Evolutionary conservation across 2,797 vertebrate species (phyloP).

Genomic region (Trachurus trachurus): DNA sequence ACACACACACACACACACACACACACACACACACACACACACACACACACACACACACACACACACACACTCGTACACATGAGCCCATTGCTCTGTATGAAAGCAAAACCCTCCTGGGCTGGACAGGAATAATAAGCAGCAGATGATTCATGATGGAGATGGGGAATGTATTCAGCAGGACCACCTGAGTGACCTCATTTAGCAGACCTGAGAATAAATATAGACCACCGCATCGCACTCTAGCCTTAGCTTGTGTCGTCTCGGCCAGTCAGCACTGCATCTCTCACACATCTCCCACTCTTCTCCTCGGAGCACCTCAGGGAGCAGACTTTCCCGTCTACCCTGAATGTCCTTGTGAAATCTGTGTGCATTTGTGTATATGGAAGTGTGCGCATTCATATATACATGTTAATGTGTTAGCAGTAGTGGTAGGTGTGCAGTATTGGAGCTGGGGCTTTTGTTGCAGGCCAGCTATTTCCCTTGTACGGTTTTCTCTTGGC

Average conservation of each 20-base stretch:
- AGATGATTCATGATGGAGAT: slow-evolving; percentile 86
- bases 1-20: background rate
- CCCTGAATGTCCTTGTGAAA: slow-evolving; percentile 68
- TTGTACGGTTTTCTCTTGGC: slow-evolving; percentile 66
- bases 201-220: slow-evolving; percentile 86
- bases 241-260: slow-evolving; percentile 53
- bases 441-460: slow-evolving; percentile 64
- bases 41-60: background rate
- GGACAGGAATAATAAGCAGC: slow-evolving; percentile 85
- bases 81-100: slow-evolving; percentile 55
- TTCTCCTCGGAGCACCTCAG: slow-evolving; percentile 47
- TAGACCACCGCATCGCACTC: slow-evolving; percentile 69
- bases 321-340: slow-evolving; percentile 51
- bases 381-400: slow-evolving; percentile 13
- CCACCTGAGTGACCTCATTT: slow-evolving; percentile 88
- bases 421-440: slow-evolving; percentile 41
- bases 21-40: background rate
- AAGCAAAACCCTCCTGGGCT: slow-evolving; percentile 66
- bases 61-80: background rate
- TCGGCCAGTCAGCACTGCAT: slow-evolving; percentile 52
- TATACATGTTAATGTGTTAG: slow-evolving; percentile 49
- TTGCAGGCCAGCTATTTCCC: slow-evolving; percentile 57
- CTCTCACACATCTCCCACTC: slow-evolving; percentile 67
- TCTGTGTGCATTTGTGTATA: slow-evolving; percentile 38
- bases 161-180: slow-evolving; percentile 82